Base-by-base conservation (phyloP, 2,113 vertebrate species). In the Phalacrocorax aristotelis region DNA sequence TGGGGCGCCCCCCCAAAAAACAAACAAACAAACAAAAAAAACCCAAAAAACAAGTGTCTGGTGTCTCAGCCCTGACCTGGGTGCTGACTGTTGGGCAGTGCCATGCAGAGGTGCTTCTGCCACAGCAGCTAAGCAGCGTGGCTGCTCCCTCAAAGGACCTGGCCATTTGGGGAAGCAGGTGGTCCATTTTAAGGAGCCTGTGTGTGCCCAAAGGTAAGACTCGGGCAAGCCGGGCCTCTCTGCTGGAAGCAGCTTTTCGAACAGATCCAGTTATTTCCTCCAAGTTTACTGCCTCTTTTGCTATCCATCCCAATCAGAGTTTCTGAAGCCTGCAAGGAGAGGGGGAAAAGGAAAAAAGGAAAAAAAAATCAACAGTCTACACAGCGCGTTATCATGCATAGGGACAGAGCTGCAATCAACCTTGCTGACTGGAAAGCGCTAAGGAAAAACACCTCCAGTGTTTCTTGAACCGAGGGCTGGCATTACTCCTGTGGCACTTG, bases 351-450 rank as follows among this genome's bases (percentile, higher is more conserved):
- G 4, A 46, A 46, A 46, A 34, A 79, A n/a, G 57, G 52, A 52
- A 12, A 46, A 16, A 60, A 38, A n/a, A 40, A 22, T 27, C 46
- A 16, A 36, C 19, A 27, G 3, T 82, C 66, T 92, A 77, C 75
- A 76, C 20, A n/a, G 70, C 90, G 82, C 58, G 0, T 89, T 74
- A 69, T 29, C 26, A 27, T 92, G 81, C 87, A 71, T 34, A 55
- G 51, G 65, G 72, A 90, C 68, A 96, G 83, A 97, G 83, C 82
- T 96, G 78, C 57, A 60, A 70, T 95, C 74, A 91, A 4, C 66
- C 62, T 95, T 92, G 62, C 82, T 93, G 89, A 65, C 69, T 87
- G 85, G 76, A 48, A 93, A 93, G 69, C 55, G 55, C 71, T 60
- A 60, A 66, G 87, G 82, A 65, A 66, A 74, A 90, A 60, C 87